A percentile compares a stretch with the other conserved stretches of the same genome.
These are phyloP conservation scores for Zaprionus ghesquierei DNA, from an alignment of 1,140 invertebrate genomes.

Conservation along the genomic window DNA sequence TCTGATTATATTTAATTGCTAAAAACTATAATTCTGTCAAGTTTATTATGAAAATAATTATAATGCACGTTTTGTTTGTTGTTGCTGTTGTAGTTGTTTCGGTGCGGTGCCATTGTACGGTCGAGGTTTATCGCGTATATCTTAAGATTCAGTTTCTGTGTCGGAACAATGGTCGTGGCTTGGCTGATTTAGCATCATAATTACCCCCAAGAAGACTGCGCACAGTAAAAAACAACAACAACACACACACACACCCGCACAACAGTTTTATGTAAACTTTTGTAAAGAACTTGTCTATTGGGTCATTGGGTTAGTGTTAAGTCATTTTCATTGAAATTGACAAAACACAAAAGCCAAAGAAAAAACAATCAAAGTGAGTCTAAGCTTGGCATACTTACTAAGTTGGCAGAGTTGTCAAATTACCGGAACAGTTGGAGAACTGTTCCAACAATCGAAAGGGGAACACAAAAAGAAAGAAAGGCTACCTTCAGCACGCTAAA, in stretches of 20 bases:
- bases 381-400: constrained; percentile 35
- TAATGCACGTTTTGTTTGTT: constrained; percentile 62
- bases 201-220: constrained; percentile 64
- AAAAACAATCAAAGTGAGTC: constrained; percentile 29
- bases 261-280: constrained; percentile 48
- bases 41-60: constrained; percentile 81
- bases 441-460: not conserved
- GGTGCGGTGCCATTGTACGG: constrained; percentile 59
- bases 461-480: not conserved
- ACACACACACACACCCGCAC: constrained; percentile 20
- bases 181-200: constrained; percentile 77
- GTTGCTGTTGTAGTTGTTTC: constrained; percentile 23
- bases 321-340: constrained; percentile 77
- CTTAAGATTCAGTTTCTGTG: constrained; percentile 50
- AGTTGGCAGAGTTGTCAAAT: constrained; percentile 14
- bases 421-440: not conserved
- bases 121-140: constrained; percentile 71
- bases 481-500: not conserved
- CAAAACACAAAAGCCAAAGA: constrained; percentile 22
- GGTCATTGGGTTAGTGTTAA: constrained; percentile 80
- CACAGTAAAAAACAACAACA: constrained; percentile 54
- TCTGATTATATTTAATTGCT: constrained; percentile 77
- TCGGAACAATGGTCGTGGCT: constrained; percentile 66
- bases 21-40: constrained; percentile 78
- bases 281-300: constrained; percentile 75